Conservation (phyloP, 2,113 vertebrate genomes). For the Taxidea taxus region DNA sequence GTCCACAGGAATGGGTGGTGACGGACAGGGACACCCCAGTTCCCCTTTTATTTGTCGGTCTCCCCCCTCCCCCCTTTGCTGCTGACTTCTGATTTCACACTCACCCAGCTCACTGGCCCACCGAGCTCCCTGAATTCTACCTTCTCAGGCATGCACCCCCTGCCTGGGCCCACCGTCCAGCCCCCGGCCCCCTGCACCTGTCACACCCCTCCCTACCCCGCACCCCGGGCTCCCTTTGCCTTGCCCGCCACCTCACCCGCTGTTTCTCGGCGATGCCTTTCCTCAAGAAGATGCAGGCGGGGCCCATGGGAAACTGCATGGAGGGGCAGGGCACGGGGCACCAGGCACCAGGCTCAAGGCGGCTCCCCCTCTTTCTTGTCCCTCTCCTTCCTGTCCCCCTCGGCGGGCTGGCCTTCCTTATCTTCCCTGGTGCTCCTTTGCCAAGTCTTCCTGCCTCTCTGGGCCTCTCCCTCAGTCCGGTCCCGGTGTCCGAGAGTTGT, state of each 20-base stretch:
- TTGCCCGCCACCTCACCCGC: conserved; percentile 79
- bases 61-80: neutral
- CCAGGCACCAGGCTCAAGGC: neutral
- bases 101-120: too few species aligned
- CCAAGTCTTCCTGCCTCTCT: neutral
- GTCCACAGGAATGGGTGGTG: neutral
- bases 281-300: conserved; percentile 91
- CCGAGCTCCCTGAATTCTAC: neutral
- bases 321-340: neutral
- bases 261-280: conserved; percentile 90
- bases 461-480: neutral
- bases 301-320: conserved; percentile 88
- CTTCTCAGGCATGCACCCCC: neutral
- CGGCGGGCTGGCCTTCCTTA: neutral
- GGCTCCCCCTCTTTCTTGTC: neutral
- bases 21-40: neutral
- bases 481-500: neutral
- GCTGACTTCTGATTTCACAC: neutral
- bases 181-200: too few species aligned
- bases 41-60: too few species aligned
- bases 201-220: fast-evolving
- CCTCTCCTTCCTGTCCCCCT: too few species aligned
- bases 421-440: neutral
- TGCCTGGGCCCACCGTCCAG: fast-evolving
- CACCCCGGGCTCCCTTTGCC: neutral